Evolutionary conservation across 2,888 invertebrate species (phyloP), one percentile per base, ranked within the genome.

Genomic region (Nowickia ferox): DNA sequence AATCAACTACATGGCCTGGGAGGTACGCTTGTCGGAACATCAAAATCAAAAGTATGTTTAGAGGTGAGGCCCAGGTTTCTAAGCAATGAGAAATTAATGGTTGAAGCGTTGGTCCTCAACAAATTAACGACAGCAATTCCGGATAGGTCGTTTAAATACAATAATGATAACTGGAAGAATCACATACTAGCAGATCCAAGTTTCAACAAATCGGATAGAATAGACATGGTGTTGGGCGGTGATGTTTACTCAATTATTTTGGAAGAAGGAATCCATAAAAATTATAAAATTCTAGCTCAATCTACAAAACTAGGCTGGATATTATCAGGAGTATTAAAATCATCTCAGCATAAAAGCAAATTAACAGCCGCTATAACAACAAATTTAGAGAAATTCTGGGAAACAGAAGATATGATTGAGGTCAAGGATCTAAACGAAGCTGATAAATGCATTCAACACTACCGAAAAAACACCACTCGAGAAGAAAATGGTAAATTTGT

Each of bases 351-450:
- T 13, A 15, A 30, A 59, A 38, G 13, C 59, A 30, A 30, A 30
- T 8, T n/a, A 38, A n/a, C 38, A 3, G 15, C 30, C 15, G 30
- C 59, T 59, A 30, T 30, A 13, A n/a, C 30, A 10, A 59, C 15
- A 30, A 59, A 59, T 59, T 59, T 59, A 38, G 59, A 59, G 13
- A 30, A 38, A 30, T 59, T 59, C 15, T 59, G 59, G 59, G 59
- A 59, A 38, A 30, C 38, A 38, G 59, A 61, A 22, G 57, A 22
- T 53, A 53, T 53, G 51, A 17, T 53, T 19, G 51, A 53, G 9
- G 51, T 53, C 51, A 19, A 53, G 17, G 3, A n/a, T 53, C 53
- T 19, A 10, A 53, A 53, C 15, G 46, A 46, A 46, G 46, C 46
- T 30, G 30, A 30, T 30, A 30, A 30, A 30, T 30, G 30, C 30